These are phyloP conservation scores for Micromys minutus DNA, from an alignment of 2,113 vertebrate species.

Conservation along the genomic window DNA sequence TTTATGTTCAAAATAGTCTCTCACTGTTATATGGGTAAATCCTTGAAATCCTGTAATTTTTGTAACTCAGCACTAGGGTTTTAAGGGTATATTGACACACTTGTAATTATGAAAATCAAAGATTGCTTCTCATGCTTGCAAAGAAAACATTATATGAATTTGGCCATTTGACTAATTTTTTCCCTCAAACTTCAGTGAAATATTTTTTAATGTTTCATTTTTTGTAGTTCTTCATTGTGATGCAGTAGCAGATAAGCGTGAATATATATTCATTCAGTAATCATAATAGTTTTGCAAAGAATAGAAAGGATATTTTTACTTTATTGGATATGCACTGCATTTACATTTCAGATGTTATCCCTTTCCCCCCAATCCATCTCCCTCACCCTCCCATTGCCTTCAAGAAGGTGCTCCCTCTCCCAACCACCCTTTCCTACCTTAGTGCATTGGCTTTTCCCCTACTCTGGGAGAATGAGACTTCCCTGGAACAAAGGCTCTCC, in stretches of 20 bases:
- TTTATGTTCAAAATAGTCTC: background rate
- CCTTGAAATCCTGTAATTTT: background rate
- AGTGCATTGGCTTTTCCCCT: too few species aligned
- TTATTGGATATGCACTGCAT: too few species aligned
- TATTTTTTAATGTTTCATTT: background rate
- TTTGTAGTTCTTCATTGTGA: background rate
- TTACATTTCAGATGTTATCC: too few species aligned
- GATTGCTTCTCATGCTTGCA: background rate
- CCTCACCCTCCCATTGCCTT: too few species aligned
- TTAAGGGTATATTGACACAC: background rate
- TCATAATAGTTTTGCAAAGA: background rate
- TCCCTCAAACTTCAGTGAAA: background rate
- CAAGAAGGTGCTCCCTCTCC: too few species aligned
- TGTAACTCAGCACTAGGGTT: background rate
- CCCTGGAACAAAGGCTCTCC: too few species aligned
- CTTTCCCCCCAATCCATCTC: too few species aligned
- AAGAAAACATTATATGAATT: background rate
- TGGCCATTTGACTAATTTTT: background rate
- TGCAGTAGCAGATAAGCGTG: background rate
- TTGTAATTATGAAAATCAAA: background rate
- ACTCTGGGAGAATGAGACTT: too few species aligned
- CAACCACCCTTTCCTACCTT: too few species aligned
- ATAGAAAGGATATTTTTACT: too few species aligned
- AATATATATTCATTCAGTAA: background rate
- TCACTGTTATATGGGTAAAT: background rate